phyloP scores from a whole-genome alignment of 1,140 invertebrate genomes.

The Chelonus insularis region DNA sequence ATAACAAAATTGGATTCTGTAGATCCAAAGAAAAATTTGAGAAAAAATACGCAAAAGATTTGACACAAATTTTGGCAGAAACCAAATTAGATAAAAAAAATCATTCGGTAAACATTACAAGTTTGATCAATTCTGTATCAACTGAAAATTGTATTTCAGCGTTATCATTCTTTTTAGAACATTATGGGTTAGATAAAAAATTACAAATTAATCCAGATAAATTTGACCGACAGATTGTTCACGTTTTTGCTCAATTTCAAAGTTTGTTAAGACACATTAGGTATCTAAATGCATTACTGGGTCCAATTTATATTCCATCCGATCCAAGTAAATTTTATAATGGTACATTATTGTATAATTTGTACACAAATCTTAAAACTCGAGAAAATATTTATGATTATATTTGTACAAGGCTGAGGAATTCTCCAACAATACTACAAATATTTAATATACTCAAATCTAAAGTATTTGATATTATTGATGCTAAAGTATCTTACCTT shows the following conservation, averaged over 20 bases:
- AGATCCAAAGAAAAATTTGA: conserved; percentile 37
- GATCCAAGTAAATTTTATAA: conserved; percentile 66
- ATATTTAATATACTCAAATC: conserved; percentile 44
- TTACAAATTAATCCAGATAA: conserved; percentile 64
- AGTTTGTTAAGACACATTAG: conserved; percentile 66
- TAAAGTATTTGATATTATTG: conserved; percentile 32
- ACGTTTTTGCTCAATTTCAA: conserved; percentile 75
- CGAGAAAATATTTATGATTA: conserved; percentile 61
- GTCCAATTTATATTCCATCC: conserved; percentile 60
- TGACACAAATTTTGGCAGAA: too few relatives aligned
- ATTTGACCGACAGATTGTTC: conserved; percentile 66
- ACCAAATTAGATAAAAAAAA: neutral
- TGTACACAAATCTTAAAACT: conserved; percentile 64
- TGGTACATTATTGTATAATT: conserved; percentile 76
- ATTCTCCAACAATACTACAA: conserved; percentile 59
- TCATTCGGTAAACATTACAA: too few relatives aligned
- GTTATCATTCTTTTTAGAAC: conserved; percentile 64
- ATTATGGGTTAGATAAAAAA: conserved; percentile 67
- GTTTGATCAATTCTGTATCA: too few relatives aligned
- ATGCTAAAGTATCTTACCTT: neutral
- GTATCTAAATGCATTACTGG: conserved; percentile 68
- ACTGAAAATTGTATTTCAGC: conserved; percentile 67
- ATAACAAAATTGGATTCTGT: conserved; percentile 58
- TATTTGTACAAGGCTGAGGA: conserved; percentile 57
- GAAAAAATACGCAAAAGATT: conserved; percentile 30